A percentile compares a stretch with the other conserved stretches of the same genome.
Evolutionary conservation across 2,888 invertebrate species (phyloP).

Genomic region (Drosophila picticornis): DNA sequence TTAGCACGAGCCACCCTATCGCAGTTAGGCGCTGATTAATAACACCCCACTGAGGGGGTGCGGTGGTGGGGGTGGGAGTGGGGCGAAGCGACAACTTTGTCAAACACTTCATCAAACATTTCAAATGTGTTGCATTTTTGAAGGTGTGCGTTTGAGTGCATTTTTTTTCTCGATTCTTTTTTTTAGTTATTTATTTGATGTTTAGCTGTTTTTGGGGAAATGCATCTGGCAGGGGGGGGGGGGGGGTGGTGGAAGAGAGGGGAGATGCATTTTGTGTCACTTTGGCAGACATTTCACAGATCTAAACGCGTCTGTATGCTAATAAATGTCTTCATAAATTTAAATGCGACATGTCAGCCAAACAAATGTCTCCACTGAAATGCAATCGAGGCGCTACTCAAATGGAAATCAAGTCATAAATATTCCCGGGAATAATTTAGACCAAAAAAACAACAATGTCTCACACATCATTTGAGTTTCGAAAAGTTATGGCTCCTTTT

Average conservation of each 20-base stretch:
- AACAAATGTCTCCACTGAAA: slow-evolving; percentile 38
- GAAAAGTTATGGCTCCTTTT: slow-evolving; percentile 31
- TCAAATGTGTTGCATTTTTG: slow-evolving; percentile 40
- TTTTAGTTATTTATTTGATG: slow-evolving; percentile 63
- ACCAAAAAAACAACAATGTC: slow-evolving; percentile 35
- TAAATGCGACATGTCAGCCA: slow-evolving; percentile 56
- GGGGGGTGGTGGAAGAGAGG: neutral
- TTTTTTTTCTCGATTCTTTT: slow-evolving; percentile 16
- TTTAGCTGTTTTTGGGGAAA: slow-evolving; percentile 46
- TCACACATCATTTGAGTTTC: slow-evolving; percentile 50
- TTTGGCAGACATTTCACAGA: slow-evolving; percentile 66
- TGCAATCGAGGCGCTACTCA: slow-evolving; percentile 39
- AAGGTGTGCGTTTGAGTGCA: slow-evolving; percentile 40
- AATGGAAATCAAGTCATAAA: slow-evolving; percentile 61
- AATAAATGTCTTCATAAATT: slow-evolving; percentile 84
- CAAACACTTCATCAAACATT: slow-evolving; percentile 77
- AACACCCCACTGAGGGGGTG: slow-evolving; percentile 24
- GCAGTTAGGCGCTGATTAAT: slow-evolving; percentile 64
- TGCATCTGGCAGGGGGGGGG: slow-evolving; percentile 27
- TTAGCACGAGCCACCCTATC: slow-evolving; percentile 61
- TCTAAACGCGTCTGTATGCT: slow-evolving; percentile 72
- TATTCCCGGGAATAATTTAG: slow-evolving; percentile 58
- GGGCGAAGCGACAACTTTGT: slow-evolving; percentile 67
- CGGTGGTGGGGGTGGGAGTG: slow-evolving; percentile 24
- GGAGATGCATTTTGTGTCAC: slow-evolving; percentile 68